Conservation (phyloP, 2,888 invertebrate genomes). For the Noctua comes region DNA sequence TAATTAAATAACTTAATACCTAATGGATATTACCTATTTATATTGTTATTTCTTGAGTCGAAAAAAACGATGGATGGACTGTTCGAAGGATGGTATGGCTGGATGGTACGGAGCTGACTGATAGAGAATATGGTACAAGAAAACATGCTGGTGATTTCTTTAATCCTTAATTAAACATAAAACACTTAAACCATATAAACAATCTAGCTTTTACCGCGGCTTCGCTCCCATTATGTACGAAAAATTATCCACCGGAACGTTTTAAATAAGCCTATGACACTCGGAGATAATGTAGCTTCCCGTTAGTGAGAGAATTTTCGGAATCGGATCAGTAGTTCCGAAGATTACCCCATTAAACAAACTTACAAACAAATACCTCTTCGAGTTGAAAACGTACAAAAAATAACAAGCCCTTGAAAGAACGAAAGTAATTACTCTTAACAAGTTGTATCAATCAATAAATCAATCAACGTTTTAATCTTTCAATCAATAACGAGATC, state of each 20-base stretch:
- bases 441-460: constrained; percentile 4
- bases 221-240: no score
- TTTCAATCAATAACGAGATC: constrained; percentile 8
- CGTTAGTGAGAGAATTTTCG: no score
- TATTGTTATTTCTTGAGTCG: neutral
- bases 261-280: no score
- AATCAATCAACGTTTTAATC: constrained; percentile 6
- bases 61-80: neutral
- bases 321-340: no score
- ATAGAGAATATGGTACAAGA: neutral
- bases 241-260: no score
- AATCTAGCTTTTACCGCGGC: no score
- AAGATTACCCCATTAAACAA: no score
- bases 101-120: neutral
- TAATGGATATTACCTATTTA: neutral
- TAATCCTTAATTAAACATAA: no score
- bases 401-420: neutral
- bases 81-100: neutral
- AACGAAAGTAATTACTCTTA: neutral
- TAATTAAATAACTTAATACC: constrained; percentile 5
- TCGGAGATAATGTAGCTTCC: no score
- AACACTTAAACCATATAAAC: no score
- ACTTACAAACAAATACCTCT: no score
- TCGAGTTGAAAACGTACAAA: no score
- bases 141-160: neutral